A percentile compares a stretch with the other conserved stretches of the same genome.
Conservation (phyloP, 1,140 invertebrate genomes). For the Apis cerana region DNA sequence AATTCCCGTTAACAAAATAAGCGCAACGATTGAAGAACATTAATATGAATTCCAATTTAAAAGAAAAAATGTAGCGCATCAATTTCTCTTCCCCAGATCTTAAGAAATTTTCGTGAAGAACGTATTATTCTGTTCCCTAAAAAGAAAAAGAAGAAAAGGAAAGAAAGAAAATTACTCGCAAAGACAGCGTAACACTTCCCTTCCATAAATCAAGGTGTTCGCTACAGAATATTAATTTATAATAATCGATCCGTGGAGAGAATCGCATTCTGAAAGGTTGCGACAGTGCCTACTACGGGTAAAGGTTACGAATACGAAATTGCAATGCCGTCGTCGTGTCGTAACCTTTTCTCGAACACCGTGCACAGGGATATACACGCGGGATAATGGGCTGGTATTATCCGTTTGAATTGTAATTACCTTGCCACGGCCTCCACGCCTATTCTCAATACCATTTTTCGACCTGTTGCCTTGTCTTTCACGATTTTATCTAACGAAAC, state of each 20-base stretch:
- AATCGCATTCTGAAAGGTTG: conserved; percentile 57
- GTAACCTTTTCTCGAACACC: conserved; percentile 61
- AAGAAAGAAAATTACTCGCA: too few species aligned
- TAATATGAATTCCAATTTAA: too few species aligned
- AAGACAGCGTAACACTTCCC: not conserved
- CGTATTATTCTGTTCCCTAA: not conserved
- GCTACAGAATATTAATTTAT: conserved; percentile 55
- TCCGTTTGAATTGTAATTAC: conserved; percentile 58
- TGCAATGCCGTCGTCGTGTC: conserved; percentile 47
- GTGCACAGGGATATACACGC: conserved; percentile 18
- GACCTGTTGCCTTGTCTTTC: not conserved
- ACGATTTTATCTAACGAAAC: conserved; percentile 39
- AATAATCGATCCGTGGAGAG: conserved; percentile 16
- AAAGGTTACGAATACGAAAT: conserved; percentile 65
- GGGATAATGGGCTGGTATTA: conserved; percentile 58
- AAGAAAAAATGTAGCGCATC: not conserved
- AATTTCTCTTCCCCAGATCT: too few species aligned
- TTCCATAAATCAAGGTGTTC: conserved; percentile 55
- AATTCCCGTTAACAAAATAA: not conserved
- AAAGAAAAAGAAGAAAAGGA: not conserved
- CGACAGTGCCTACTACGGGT: conserved; percentile 16
- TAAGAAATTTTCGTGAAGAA: too few species aligned
- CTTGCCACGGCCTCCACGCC: conserved; percentile 22
- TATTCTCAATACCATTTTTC: conserved; percentile 30
- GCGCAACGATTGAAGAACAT: too few species aligned